Evolutionary conservation across 1,140 invertebrate genomes (phyloP).

Genomic region (Drosophila nigrodunni): DNA sequence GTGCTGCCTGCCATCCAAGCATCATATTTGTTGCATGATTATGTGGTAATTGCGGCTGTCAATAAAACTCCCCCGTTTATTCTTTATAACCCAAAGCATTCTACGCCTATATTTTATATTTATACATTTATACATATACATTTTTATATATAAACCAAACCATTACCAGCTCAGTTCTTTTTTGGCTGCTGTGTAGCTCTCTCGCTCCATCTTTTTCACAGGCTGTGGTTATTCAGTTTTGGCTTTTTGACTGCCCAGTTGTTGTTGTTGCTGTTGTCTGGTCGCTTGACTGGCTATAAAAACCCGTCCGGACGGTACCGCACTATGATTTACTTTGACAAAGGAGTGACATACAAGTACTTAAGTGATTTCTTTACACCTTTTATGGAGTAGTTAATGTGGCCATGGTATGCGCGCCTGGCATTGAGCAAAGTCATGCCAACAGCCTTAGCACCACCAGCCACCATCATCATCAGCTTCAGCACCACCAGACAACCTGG

Average conservation of each 20-base stretch:
- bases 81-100: slow-evolving; percentile 78
- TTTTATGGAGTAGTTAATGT: slow-evolving; percentile 82
- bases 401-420: slow-evolving; percentile 66
- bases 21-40: slow-evolving; percentile 84
- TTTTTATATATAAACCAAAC: not conserved
- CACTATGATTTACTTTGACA: slow-evolving; percentile 81
- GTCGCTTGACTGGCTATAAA: slow-evolving; percentile 42
- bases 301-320: slow-evolving; percentile 38
- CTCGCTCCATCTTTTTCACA: not conserved
- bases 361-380: slow-evolving; percentile 83
- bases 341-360: slow-evolving; percentile 82
- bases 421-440: slow-evolving; percentile 76
- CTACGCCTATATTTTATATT: slow-evolving; percentile 69
- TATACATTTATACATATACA: slow-evolving; percentile 16
- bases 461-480: slow-evolving; percentile 17
- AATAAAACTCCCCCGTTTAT: slow-evolving; percentile 84
- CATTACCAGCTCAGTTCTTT: slow-evolving; percentile 2
- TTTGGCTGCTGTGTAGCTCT: slow-evolving; percentile 33
- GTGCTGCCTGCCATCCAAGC: slow-evolving; percentile 48
- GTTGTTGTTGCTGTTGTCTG: slow-evolving; percentile 26
- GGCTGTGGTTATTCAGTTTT: slow-evolving; percentile 34
- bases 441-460: slow-evolving; percentile 15
- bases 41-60: slow-evolving; percentile 84
- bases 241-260: slow-evolving; percentile 16
- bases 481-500: slow-evolving; percentile 23